Percentiles rank a stretch among this genome's conserved stretches.
phyloP scores from a whole-genome alignment of 2,797 vertebrate genomes.

The Myotis pilosus region DNA sequence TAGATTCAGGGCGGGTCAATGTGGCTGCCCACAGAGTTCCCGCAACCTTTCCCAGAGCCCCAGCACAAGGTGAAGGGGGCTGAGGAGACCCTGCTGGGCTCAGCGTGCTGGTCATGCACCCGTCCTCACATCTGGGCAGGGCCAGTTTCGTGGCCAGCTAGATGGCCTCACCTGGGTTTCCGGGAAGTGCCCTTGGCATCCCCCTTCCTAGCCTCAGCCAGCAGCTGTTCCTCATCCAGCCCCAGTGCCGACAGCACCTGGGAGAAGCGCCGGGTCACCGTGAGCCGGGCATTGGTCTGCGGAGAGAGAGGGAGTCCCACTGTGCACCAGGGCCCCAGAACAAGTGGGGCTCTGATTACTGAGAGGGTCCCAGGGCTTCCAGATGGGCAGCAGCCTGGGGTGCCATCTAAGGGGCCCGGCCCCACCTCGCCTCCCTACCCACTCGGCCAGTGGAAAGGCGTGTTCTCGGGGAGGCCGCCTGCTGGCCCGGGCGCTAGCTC shows the following conservation, averaged over 20 bases:
- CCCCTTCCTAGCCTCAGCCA: conserved; percentile 80
- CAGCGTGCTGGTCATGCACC: background rate
- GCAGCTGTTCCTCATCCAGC: conserved; percentile 70
- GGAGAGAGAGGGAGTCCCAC: background rate
- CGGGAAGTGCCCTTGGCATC: conserved; percentile 77
- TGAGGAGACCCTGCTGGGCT: background rate
- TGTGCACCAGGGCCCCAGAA: background rate
- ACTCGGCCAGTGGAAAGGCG: background rate
- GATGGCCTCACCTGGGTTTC: conserved; percentile 82
- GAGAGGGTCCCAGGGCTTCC: background rate
- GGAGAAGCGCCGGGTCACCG: conserved; percentile 70
- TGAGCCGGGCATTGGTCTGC: conserved; percentile 74
- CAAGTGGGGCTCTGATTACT: background rate
- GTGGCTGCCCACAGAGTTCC: background rate
- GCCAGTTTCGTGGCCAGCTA: conserved; percentile 69
- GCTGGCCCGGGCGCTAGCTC: background rate
- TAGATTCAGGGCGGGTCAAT: background rate
- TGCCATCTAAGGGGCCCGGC: background rate
- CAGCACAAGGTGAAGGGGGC: background rate
- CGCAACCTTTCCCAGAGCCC: background rate
- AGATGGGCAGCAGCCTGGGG: background rate
- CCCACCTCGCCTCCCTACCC: background rate
- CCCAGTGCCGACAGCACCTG: conserved; percentile 71
- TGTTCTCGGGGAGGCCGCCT: fast-evolving
- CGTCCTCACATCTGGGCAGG: background rate